phyloP scores from a whole-genome alignment of 2,113 vertebrate species.

The Burhinus bistriatus region DNA sequence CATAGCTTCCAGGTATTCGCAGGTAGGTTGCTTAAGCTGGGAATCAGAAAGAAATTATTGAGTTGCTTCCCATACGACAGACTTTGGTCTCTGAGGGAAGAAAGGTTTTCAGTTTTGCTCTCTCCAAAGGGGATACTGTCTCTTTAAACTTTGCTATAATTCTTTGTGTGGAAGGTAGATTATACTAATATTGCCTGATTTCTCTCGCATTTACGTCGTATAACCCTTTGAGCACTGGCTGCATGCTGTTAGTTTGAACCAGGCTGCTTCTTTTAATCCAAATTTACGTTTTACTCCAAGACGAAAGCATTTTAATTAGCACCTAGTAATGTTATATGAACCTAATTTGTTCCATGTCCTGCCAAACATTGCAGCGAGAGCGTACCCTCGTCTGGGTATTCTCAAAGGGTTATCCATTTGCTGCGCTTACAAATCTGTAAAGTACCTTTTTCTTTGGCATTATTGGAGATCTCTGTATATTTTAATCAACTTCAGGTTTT shows the following conservation, averaged over 20 bases:
- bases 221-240: slow-evolving; percentile 87
- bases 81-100: neutral
- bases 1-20: neutral
- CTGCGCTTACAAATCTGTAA: slow-evolving; percentile 67
- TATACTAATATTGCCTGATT: slow-evolving; percentile 68
- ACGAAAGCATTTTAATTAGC: neutral
- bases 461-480: slow-evolving; percentile 80
- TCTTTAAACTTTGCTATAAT: slow-evolving; percentile 79
- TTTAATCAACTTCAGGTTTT: slow-evolving; percentile 62
- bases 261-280: slow-evolving; percentile 48
- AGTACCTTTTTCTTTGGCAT: slow-evolving; percentile 76
- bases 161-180: slow-evolving; percentile 69
- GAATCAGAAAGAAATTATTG: neutral
- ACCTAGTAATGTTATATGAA: neutral
- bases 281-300: slow-evolving; percentile 22
- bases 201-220: slow-evolving; percentile 54
- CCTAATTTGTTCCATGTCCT: neutral
- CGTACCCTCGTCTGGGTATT: neutral
- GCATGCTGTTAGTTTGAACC: slow-evolving; percentile 58
- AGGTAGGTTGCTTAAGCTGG: neutral
- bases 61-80: neutral
- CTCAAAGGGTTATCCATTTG: slow-evolving; percentile 80
- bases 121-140: slow-evolving; percentile 83
- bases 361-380: slow-evolving; percentile 10
- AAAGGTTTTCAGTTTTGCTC: slow-evolving; percentile 46